Conservation (phyloP, 2,113 vertebrate genomes). For the Eulemur macaco region DNA sequence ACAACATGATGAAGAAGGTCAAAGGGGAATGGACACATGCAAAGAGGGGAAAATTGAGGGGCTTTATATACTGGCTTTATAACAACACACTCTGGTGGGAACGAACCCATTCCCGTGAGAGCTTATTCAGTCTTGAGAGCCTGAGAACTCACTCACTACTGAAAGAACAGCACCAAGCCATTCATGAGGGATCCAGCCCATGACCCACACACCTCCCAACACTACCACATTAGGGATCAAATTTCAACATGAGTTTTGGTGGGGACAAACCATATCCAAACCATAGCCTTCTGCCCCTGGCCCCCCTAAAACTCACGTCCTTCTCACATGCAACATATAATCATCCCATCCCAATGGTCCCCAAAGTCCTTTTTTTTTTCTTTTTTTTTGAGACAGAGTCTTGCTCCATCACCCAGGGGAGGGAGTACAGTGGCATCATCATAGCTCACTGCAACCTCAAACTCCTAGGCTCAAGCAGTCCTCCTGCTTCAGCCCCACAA, state of each 20-base stretch:
- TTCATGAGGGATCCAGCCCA: background rate
- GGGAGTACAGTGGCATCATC: no score
- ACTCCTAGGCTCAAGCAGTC: no score
- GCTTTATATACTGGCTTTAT: background rate
- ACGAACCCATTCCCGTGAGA: background rate
- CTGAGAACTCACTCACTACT: background rate
- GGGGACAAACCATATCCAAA: background rate
- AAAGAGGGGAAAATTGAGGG: background rate
- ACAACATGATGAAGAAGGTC: background rate
- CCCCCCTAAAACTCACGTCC: no score
- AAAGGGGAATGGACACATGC: background rate
- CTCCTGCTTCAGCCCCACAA: no score
- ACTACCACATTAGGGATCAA: background rate
- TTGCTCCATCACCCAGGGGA: no score
- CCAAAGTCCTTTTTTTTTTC: no score
- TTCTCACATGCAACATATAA: no score
- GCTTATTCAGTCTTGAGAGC: no score
- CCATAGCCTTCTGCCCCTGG: background rate
- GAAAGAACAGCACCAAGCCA: background rate
- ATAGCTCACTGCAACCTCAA: no score
- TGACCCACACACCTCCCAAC: background rate
- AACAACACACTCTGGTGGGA: background rate
- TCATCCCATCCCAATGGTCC: no score
- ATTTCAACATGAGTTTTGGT: background rate
- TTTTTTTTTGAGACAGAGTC: no score